A percentile compares a stretch with the other conserved stretches of the same genome.
Evolutionary conservation across 2,888 invertebrate genomes (phyloP).

Genomic region (Sepiola atlantica): DNA sequence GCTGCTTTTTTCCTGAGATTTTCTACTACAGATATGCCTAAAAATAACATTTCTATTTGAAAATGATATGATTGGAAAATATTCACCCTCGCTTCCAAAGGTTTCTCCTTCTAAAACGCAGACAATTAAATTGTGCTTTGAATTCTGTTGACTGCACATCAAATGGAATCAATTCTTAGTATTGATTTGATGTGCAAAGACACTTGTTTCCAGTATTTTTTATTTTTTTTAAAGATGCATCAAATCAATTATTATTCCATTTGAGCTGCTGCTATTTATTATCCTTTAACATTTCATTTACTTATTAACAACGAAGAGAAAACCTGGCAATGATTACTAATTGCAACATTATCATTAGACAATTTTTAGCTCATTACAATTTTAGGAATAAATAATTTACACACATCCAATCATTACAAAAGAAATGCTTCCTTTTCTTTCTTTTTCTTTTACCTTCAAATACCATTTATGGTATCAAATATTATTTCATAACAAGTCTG

Average conservation of each 20-base stretch:
- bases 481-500: background rate
- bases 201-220: background rate
- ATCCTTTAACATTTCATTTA: background rate
- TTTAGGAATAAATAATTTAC: background rate
- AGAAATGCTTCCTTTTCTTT: background rate
- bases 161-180: background rate
- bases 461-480: background rate
- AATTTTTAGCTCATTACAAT: background rate
- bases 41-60: background rate
- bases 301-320: background rate
- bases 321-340: background rate
- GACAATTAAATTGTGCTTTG: background rate
- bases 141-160: background rate
- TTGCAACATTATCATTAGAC: background rate
- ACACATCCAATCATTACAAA: background rate
- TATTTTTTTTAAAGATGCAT: background rate
- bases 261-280: background rate
- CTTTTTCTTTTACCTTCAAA: background rate
- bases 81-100: background rate
- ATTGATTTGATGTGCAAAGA: background rate
- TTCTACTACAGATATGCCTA: too few relatives aligned
- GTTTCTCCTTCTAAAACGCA: background rate
- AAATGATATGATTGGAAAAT: background rate
- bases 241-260: background rate
- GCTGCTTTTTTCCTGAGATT: background rate